Evolutionary conservation across 2,113 vertebrate genomes (phyloP).

Genomic region (Osmerus eperlanus): DNA sequence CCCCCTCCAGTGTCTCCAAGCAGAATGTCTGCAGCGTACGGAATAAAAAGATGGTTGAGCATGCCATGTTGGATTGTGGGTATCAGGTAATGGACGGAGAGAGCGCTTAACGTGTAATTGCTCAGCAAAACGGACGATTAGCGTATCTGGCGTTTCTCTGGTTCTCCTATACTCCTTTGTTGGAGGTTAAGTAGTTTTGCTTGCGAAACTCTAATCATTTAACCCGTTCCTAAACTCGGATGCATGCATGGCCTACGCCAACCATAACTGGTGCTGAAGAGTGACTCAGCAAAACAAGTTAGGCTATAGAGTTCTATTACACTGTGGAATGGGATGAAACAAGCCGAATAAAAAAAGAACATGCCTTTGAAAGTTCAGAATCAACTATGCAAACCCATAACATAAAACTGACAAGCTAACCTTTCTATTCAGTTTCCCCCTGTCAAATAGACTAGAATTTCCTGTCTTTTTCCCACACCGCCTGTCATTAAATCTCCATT

Average conservation of each 20-base stretch:
- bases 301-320: neutral
- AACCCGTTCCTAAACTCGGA: slow-evolving; percentile 8
- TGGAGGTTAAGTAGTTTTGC: slow-evolving; percentile 5
- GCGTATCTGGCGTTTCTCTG: neutral
- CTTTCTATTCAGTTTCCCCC: no score
- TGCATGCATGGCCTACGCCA: neutral
- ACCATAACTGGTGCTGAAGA: slow-evolving; percentile 18
- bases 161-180: slow-evolving; percentile 10
- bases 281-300: no score
- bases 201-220: slow-evolving; percentile 2
- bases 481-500: no score
- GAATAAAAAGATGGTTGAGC: slow-evolving; percentile 39
- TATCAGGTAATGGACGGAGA: neutral
- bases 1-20: neutral
- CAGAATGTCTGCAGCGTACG: slow-evolving; percentile 11
- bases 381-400: no score
- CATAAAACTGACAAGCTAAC: no score
- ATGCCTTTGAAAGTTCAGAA: neutral
- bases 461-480: no score
- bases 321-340: neutral
- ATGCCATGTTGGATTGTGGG: slow-evolving; percentile 4
- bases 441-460: no score
- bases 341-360: neutral
- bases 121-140: slow-evolving; percentile 1
- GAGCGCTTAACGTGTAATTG: slow-evolving; percentile 7